Conservation (phyloP, 2,113 vertebrate genomes). For the Columba janthina region DNA sequence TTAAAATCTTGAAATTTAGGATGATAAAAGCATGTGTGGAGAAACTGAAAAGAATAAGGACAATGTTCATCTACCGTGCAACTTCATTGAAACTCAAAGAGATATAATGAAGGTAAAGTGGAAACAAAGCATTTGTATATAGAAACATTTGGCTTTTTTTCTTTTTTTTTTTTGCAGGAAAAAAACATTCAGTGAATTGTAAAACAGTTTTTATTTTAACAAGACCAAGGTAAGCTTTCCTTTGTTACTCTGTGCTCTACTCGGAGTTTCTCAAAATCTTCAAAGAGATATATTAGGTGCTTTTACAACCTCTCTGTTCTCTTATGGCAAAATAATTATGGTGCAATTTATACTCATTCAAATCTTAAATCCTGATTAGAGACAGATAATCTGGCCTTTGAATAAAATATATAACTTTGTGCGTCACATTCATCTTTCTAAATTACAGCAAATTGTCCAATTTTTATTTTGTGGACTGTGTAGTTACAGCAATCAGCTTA, state of each 20-base stretch:
- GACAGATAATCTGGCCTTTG: conserved; percentile 61
- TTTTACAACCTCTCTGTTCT: conserved; percentile 62
- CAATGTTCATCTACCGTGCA: background rate
- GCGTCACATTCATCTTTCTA: conserved; percentile 48
- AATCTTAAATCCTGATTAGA: conserved; percentile 73
- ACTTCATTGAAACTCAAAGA: background rate
- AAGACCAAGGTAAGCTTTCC: background rate
- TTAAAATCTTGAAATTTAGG: conserved; percentile 17
- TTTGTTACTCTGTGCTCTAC: background rate
- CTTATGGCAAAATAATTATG: conserved; percentile 66
- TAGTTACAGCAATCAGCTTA: conserved; percentile 65
- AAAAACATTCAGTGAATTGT: background rate
- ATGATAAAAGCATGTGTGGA: background rate
- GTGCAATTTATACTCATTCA: conserved; percentile 71
- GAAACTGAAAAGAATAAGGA: background rate
- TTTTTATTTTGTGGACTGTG: conserved; percentile 60
- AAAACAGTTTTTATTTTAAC: background rate
- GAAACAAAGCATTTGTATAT: background rate
- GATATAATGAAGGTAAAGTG: background rate
- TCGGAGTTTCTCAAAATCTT: conserved; percentile 30
- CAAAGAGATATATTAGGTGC: conserved; percentile 42
- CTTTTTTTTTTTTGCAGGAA: background rate
- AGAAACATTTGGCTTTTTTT: background rate
- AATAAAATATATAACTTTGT: conserved; percentile 72
- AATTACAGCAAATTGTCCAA: conserved; percentile 77